Evolutionary conservation across 1,140 invertebrate species (phyloP).

Genomic region (Ceratosolen solmsi): DNA sequence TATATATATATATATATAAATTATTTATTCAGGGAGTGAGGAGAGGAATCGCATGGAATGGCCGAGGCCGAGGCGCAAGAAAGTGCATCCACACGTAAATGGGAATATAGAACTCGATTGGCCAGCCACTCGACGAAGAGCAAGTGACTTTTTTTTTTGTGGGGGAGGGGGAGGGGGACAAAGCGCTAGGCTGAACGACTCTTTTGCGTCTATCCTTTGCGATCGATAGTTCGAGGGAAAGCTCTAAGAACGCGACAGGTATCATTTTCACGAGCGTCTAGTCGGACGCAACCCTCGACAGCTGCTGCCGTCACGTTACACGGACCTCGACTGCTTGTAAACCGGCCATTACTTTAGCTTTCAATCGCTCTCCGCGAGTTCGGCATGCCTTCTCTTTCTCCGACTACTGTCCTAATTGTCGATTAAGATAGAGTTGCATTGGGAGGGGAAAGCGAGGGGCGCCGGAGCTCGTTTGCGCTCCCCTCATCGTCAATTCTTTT

Average conservation of each 20-base stretch:
- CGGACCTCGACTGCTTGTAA: neutral
- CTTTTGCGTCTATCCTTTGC: neutral
- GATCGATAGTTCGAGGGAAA: slow-evolving; percentile 2
- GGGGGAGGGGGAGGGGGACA: neutral
- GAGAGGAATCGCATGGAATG: no score
- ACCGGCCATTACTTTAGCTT: no score
- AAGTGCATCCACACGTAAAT: neutral
- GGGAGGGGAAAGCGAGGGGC: no score
- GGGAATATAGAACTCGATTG: neutral
- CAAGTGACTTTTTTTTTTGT: neutral
- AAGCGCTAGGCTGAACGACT: neutral
- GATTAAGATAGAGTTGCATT: no score
- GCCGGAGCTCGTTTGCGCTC: no score
- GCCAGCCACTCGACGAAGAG: neutral
- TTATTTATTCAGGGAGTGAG: neutral
- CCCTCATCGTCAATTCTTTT: no score
- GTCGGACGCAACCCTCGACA: no score
- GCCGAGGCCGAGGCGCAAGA: neutral
- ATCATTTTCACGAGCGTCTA: neutral
- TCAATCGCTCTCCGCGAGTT: no score
- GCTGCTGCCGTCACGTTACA: no score
- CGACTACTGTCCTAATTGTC: no score
- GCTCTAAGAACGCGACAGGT: neutral
- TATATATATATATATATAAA: neutral
- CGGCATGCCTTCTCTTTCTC: no score